Evolutionary conservation across 1,140 invertebrate species (phyloP).

Genomic region (Rhagoletis pomonella): DNA sequence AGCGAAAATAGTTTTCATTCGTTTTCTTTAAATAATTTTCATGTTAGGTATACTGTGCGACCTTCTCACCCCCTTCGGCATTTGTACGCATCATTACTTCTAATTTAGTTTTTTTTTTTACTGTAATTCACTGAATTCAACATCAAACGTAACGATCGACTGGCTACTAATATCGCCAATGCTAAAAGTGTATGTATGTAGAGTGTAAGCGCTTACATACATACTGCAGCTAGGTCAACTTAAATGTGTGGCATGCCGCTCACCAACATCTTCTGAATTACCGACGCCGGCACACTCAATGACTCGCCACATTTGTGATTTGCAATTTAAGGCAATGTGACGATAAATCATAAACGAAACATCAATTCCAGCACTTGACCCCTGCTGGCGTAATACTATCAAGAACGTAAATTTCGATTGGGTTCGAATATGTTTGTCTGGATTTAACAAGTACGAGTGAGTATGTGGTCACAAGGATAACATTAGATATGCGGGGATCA

Average conservation of each 20-base stretch:
- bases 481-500: background rate
- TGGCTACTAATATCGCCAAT: background rate
- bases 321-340: slow-evolving; percentile 59
- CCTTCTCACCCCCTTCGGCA: background rate
- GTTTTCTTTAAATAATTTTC: background rate
- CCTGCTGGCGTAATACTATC: slow-evolving; percentile 56
- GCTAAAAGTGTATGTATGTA: background rate
- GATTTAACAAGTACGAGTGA: background rate
- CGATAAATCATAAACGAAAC: slow-evolving; percentile 74
- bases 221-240: too few species aligned
- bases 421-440: background rate
- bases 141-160: slow-evolving; percentile 53
- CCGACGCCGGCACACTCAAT: slow-evolving; percentile 24
- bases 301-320: slow-evolving; percentile 26
- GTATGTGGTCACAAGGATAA: slow-evolving; percentile 51
- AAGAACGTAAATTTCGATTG: slow-evolving; percentile 43
- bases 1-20: background rate
- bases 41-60: background rate
- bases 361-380: slow-evolving; percentile 74
- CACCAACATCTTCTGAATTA: background rate
- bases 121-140: slow-evolving; percentile 52
- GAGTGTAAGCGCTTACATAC: background rate
- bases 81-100: slow-evolving; percentile 54
- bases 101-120: slow-evolving; percentile 70
- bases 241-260: background rate